Conservation (phyloP, 1,140 invertebrate genomes). For the Drosophila ficusphila region DNA sequence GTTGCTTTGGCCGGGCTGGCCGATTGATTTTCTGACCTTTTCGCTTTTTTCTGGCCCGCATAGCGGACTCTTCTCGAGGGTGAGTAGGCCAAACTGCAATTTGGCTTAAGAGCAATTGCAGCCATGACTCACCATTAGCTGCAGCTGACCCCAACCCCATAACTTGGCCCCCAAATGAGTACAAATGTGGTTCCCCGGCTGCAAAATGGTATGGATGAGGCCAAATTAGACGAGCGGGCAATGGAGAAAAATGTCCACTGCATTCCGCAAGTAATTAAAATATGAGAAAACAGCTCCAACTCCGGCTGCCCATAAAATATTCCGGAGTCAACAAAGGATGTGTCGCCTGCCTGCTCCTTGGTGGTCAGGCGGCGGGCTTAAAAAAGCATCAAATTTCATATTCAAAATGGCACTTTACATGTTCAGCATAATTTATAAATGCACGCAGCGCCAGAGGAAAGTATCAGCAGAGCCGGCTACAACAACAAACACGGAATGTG, state of each 20-base stretch:
- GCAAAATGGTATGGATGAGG: constrained; percentile 50
- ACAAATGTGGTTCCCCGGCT: constrained; percentile 42
- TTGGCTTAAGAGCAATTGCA: constrained; percentile 26
- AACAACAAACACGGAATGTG: constrained; percentile 73
- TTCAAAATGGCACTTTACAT: constrained; percentile 84
- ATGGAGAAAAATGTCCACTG: constrained; percentile 67
- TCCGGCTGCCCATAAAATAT: constrained; percentile 52
- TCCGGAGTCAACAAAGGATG: constrained; percentile 57
- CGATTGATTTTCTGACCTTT: constrained; percentile 85
- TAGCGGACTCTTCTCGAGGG: not conserved
- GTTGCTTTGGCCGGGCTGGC: constrained; percentile 71
- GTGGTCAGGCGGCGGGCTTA: constrained; percentile 67
- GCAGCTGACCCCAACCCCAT: constrained; percentile 17
- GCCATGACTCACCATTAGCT: constrained; percentile 45
- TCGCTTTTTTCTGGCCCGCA: constrained; percentile 15
- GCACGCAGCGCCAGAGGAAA: constrained; percentile 49
- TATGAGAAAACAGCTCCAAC: constrained; percentile 50
- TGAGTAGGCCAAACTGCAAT: constrained; percentile 53
- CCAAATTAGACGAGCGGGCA: constrained; percentile 48
- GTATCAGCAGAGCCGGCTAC: constrained; percentile 28
- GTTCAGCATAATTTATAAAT: constrained; percentile 84
- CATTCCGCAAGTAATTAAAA: constrained; percentile 80
- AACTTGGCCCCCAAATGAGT: constrained; percentile 48
- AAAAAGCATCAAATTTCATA: constrained; percentile 84
- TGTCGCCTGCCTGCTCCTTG: constrained; percentile 2